Evolutionary conservation across 1,140 invertebrate species (phyloP).

Genomic region (Homarus americanus): DNA sequence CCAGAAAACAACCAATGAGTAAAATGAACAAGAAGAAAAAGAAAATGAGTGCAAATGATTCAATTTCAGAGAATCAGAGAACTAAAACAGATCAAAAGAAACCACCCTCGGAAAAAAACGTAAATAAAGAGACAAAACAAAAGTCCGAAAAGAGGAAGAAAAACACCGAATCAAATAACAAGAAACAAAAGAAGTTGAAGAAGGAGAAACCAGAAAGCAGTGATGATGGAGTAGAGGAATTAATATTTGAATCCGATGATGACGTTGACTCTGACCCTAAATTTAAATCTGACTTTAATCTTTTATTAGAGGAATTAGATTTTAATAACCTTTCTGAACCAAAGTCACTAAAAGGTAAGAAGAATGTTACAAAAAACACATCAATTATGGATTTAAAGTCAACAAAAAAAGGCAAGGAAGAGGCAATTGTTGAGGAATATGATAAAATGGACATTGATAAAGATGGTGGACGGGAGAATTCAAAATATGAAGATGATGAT

Average conservation of each 20-base stretch:
- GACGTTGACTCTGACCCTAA: slow-evolving; percentile 21
- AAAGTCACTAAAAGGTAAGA: background rate
- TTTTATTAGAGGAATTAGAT: slow-evolving; percentile 10
- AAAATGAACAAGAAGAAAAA: background rate
- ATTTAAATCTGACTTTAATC: background rate
- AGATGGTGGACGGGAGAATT: too few species aligned
- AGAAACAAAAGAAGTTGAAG: background rate
- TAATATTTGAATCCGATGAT: background rate
- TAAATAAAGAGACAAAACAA: background rate
- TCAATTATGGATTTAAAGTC: background rate
- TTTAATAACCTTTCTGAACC: background rate
- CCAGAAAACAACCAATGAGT: too few species aligned
- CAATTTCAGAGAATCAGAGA: background rate
- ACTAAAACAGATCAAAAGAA: background rate
- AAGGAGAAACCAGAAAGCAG: background rate
- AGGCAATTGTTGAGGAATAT: too few species aligned
- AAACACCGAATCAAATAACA: background rate
- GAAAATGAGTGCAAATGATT: background rate
- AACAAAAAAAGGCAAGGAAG: too few species aligned
- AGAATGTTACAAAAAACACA: background rate
- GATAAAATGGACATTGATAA: too few species aligned
- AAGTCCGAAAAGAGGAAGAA: background rate
- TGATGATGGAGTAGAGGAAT: background rate
- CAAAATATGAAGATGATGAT: background rate
- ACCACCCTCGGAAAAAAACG: background rate